phyloP scores from a whole-genome alignment of 1,140 invertebrate species.

The Caenorhabditis latens region DNA sequence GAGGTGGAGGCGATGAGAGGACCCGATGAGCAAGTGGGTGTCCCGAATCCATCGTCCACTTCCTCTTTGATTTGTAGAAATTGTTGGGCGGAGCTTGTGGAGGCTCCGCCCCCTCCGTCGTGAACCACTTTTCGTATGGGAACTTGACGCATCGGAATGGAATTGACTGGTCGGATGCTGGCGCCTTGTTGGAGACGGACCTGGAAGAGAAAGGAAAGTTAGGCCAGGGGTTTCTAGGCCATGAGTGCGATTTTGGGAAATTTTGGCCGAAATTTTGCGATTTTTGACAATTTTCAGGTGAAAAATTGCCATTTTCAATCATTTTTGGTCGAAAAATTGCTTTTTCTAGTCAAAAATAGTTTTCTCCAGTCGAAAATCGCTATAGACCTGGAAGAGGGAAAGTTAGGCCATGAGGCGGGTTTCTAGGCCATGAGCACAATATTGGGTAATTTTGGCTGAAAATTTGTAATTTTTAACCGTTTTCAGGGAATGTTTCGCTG shows the following conservation, averaged over 20 bases:
- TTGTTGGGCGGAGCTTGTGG: no score
- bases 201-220: constrained; percentile 1
- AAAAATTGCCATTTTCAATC: not conserved
- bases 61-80: not conserved
- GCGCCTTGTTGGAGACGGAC: not conserved
- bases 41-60: not conserved
- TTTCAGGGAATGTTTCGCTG: not conserved
- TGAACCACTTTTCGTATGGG: constrained; percentile 20
- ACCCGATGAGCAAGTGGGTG: not conserved
- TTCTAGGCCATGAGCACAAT: no score
- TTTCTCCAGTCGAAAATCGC: no score
- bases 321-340: not conserved
- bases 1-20: not conserved
- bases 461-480: no score
- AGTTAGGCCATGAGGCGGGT: no score
- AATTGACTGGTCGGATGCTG: not conserved
- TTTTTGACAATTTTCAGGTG: not conserved
- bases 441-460: no score
- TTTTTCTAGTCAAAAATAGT: no score
- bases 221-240: not conserved
- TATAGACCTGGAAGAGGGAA: no score
- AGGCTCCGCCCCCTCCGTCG: not conserved
- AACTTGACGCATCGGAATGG: not conserved
- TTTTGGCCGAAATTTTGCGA: no score
- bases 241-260: no score